These are phyloP conservation scores for Drosophila bocki DNA, from an alignment of 1,140 invertebrate species.

Conservation along the genomic window DNA sequence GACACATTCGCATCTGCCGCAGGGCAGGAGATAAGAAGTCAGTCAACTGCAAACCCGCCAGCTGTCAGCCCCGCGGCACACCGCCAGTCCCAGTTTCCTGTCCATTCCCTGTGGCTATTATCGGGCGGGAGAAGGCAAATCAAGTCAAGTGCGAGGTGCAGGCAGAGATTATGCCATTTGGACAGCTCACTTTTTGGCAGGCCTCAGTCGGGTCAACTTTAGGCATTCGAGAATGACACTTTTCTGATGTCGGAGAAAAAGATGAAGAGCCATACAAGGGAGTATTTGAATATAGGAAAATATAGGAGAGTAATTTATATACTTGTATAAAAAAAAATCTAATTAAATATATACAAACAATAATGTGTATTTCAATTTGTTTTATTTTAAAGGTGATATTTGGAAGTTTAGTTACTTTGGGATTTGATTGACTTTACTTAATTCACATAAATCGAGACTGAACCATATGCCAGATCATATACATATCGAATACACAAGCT, in stretches of 20 bases:
- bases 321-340: no score
- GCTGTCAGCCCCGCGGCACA: constrained; percentile 24
- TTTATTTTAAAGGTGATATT: background rate
- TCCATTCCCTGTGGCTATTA: constrained; percentile 10
- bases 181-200: constrained; percentile 35
- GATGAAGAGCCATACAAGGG: no score
- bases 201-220: background rate
- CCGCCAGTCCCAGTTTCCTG: constrained; percentile 1
- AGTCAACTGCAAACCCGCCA: constrained; percentile 35
- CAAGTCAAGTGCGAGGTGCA: constrained; percentile 44
- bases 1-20: constrained; percentile 19
- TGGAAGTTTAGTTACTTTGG: background rate
- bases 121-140: constrained; percentile 22
- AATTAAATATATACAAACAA: no score
- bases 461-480: background rate
- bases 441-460: background rate
- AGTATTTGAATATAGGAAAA: no score
- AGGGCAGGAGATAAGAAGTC: constrained; percentile 42
- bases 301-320: no score
- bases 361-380: background rate
- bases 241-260: background rate
- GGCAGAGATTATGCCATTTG: constrained; percentile 40
- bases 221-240: background rate
- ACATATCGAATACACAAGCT: background rate
- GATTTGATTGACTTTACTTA: background rate